Evolutionary conservation across 2,888 invertebrate species (phyloP).

Genomic region (Thumatha senex): DNA sequence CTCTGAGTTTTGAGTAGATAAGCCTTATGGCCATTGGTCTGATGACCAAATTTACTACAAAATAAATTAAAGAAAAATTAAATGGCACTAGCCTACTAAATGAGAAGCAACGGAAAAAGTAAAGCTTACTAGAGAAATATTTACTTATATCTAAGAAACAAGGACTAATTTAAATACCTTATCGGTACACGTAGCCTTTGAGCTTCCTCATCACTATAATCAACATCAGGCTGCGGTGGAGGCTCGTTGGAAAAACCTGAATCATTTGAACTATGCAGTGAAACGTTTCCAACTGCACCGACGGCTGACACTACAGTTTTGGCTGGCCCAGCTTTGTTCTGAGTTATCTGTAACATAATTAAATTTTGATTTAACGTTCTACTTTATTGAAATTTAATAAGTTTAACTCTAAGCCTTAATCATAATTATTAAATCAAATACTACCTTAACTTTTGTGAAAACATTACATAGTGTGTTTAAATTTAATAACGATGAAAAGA

Average conservation of each 20-base stretch:
- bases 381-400: no score
- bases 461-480: no score
- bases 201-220: slow-evolving; percentile 95
- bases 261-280: slow-evolving; percentile 95
- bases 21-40: slow-evolving; percentile 63
- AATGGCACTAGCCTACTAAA: slow-evolving; percentile 52
- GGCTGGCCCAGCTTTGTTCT: slow-evolving; percentile 74
- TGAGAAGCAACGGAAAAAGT: slow-evolving; percentile 50
- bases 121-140: slow-evolving; percentile 30
- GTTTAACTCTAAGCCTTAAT: no score
- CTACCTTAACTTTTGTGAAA: no score
- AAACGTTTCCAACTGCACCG: slow-evolving; percentile 87
- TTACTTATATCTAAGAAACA: background rate
- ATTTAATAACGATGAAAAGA: no score
- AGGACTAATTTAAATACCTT: slow-evolving; percentile 69
- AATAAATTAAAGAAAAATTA: slow-evolving; percentile 52
- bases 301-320: slow-evolving; percentile 76
- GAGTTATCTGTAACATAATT: slow-evolving; percentile 54
- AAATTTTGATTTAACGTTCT: background rate
- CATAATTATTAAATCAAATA: no score
- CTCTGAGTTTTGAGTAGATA: slow-evolving; percentile 78
- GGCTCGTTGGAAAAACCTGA: slow-evolving; percentile 96
- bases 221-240: slow-evolving; percentile 93
- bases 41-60: slow-evolving; percentile 75
- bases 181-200: slow-evolving; percentile 85